Conservation (phyloP, 2,797 vertebrate species). For the Characodon lateralis region DNA sequence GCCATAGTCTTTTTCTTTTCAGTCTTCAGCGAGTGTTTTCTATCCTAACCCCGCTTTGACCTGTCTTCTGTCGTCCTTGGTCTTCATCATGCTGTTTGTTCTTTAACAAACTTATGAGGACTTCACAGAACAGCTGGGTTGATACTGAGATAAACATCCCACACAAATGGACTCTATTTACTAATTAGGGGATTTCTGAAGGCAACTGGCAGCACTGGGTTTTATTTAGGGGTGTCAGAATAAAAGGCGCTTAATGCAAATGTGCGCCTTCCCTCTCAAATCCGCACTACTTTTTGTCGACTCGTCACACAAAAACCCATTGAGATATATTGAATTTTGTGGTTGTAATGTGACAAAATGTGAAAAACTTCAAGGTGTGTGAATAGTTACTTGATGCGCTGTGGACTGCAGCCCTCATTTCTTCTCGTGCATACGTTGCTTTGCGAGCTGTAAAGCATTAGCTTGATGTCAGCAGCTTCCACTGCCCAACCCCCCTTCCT, state of each 20-base stretch:
- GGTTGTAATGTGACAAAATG: neutral
- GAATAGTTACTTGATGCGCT: neutral
- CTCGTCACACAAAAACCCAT: neutral
- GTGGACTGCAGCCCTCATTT: neutral
- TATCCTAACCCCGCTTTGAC: neutral
- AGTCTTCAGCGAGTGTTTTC: neutral
- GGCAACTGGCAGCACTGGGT: neutral
- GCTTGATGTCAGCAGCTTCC: slow-evolving; percentile 41
- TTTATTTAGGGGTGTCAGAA: neutral
- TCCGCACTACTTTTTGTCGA: neutral
- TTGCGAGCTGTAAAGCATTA: slow-evolving; percentile 44
- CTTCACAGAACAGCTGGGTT: neutral
- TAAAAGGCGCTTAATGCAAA: neutral
- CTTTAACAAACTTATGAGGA: neutral
- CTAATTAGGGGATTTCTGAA: neutral
- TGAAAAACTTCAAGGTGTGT: neutral
- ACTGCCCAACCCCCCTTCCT: slow-evolving; percentile 55
- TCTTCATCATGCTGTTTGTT: neutral
- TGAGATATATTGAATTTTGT: neutral
- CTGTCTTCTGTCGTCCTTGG: neutral
- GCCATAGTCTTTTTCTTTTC: neutral
- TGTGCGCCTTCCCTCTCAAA: neutral
- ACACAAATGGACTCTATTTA: neutral
- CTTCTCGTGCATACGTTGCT: slow-evolving; percentile 31
- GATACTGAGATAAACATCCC: neutral